Evolutionary conservation across 2,113 vertebrate genomes (phyloP).

Genomic region (Phalacrocorax pelagicus): DNA sequence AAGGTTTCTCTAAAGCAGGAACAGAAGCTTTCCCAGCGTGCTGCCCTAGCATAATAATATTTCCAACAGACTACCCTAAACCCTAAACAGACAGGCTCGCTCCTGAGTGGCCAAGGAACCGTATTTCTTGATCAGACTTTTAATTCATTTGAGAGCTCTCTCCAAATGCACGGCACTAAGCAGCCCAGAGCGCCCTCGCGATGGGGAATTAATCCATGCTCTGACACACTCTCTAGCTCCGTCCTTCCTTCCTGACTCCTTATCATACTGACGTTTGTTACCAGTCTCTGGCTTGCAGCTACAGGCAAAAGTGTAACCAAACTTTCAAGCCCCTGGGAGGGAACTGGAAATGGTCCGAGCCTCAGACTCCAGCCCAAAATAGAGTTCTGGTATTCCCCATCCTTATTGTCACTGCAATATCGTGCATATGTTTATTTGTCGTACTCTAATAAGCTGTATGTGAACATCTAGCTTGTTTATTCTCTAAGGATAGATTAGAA

Average conservation of each 20-base stretch:
- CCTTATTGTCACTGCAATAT: not conserved
- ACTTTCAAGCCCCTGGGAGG: not conserved
- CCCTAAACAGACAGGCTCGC: not conserved
- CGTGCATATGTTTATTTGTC: constrained; percentile 35
- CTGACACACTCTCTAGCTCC: not conserved
- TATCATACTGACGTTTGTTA: not conserved
- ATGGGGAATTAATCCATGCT: not conserved
- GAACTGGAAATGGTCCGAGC: not conserved
- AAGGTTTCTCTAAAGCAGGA: not conserved
- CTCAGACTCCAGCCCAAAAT: not conserved
- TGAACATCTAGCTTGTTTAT: constrained; percentile 63
- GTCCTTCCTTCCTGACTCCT: not conserved
- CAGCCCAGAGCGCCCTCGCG: not conserved
- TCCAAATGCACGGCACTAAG: not conserved
- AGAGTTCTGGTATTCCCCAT: not conserved
- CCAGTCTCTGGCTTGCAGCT: not conserved
- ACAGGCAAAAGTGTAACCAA: not conserved
- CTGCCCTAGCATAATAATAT: not conserved
- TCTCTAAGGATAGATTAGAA: constrained; percentile 70
- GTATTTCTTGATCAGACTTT: not conserved
- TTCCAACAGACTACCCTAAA: not conserved
- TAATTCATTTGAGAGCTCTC: not conserved
- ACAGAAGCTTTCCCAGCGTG: not conserved
- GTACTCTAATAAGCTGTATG: constrained; percentile 43
- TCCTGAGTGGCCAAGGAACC: not conserved